phyloP scores from a whole-genome alignment of 1,140 invertebrate genomes.

The Saccostrea cuccullata region DNA sequence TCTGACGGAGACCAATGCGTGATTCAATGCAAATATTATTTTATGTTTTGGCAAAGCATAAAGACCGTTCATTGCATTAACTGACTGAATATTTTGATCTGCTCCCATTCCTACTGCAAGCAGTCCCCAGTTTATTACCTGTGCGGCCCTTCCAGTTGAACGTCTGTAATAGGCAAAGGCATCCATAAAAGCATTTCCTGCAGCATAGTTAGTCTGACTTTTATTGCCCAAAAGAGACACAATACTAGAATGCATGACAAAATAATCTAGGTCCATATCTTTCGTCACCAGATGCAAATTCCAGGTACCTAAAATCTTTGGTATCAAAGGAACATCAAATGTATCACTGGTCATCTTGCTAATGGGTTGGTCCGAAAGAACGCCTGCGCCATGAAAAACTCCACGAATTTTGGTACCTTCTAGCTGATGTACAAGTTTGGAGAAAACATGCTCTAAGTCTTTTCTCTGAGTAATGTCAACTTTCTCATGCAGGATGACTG shows the following conservation, averaged over 20 bases:
- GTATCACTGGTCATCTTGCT: slow-evolving; percentile 57
- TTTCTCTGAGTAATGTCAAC: slow-evolving; percentile 58
- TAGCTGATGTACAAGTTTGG: slow-evolving; percentile 40
- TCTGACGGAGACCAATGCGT: not conserved
- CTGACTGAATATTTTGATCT: not conserved
- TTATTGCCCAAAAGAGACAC: slow-evolving; percentile 63
- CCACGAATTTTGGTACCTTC: slow-evolving; percentile 58
- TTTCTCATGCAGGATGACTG: slow-evolving; percentile 49
- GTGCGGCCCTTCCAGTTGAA: slow-evolving; percentile 46
- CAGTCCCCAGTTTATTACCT: slow-evolving; percentile 49
- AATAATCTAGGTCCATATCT: slow-evolving; percentile 61
- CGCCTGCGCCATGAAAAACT: slow-evolving; percentile 68
- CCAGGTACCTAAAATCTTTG: slow-evolving; percentile 70
- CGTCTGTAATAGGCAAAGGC: slow-evolving; percentile 60
- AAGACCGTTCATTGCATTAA: not conserved
- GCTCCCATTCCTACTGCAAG: slow-evolving; percentile 59
- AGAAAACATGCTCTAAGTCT: slow-evolving; percentile 49
- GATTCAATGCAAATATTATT: not conserved
- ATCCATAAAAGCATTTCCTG: slow-evolving; percentile 68
- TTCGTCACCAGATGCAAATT: slow-evolving; percentile 66
- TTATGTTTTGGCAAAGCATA: slow-evolving; percentile 5
- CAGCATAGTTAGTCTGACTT: slow-evolving; percentile 65
- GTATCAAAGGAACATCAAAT: slow-evolving; percentile 57
- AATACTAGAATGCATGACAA: slow-evolving; percentile 67
- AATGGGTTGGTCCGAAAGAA: slow-evolving; percentile 61